Base-by-base conservation (phyloP, 2,113 vertebrate genomes). In the Mirounga angustirostris region DNA sequence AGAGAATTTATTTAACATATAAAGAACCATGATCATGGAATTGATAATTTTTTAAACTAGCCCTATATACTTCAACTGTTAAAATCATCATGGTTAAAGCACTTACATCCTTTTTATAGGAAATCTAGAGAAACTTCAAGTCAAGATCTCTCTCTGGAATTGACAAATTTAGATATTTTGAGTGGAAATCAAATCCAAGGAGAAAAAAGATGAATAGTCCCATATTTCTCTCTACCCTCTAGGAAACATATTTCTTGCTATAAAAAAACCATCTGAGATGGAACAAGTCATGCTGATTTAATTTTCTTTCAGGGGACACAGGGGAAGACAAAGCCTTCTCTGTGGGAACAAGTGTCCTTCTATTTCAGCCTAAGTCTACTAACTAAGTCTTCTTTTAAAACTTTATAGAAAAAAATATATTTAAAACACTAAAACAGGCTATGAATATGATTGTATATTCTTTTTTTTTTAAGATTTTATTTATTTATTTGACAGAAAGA, bases 231-330 rank as follows among this genome's bases (percentile, higher is more conserved):
- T 89, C 74, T 78, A 78, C 15, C 73, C 73, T 96, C 30, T 78
- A 96, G 58, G 63, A 97, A 93, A 92, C 85, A 93, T 88, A 92
- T 58, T 98, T 97, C 63, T 96, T 95, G 59, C 59, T 87, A 92
- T 81, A 52, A 63, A 92, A 92, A 83, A 97, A 46, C 15, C 16
- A 84, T 91, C 58, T 76, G 24, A 93, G 61, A 97, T 73, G 63
- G 94, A 95, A 97, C 96, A 97, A 97, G 63, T 97, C 89, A 93
- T 91, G 85, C 82, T 93, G 96, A 97, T 97, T 97, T 95, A 88
- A 97, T 97, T 97, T 96, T 95, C 80, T 95, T 95, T 95, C 97
- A 95, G 89, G 73, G 63, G 86, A 97, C 50, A 87, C 24, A 61
- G 36, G 80, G 71, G 15, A 90, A 96, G 85, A 98, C 96, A 98